These are phyloP conservation scores for Sandelia bainsii DNA, from an alignment of 2,797 vertebrate genomes.

Conservation along the genomic window DNA sequence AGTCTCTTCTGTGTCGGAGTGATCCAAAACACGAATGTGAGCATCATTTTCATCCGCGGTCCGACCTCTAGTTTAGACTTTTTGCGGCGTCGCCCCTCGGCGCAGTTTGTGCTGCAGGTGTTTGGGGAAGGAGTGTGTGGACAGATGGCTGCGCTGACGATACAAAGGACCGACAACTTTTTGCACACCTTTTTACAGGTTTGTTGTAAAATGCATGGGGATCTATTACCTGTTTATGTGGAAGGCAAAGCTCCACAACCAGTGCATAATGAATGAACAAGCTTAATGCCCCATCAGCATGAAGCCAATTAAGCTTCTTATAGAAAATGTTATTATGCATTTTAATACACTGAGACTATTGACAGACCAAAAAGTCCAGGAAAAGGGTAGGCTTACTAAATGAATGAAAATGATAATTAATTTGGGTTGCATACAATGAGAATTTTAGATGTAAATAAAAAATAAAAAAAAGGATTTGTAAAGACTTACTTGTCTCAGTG, in stretches of 20 bases:
- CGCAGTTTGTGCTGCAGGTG: constrained; percentile 78
- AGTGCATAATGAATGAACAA: too few species aligned
- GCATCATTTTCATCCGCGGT: constrained; percentile 25
- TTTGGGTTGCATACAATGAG: too few species aligned
- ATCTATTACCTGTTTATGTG: background rate
- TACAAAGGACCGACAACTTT: constrained; percentile 87
- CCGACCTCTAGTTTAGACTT: constrained; percentile 35
- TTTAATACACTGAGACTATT: too few species aligned
- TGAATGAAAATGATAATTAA: too few species aligned
- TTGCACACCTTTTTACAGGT: constrained; percentile 90
- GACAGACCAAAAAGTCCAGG: too few species aligned
- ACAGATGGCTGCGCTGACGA: constrained; percentile 88
- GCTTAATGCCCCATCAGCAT: too few species aligned
- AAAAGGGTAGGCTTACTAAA: too few species aligned
- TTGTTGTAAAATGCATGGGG: constrained; percentile 42
- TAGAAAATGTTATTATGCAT: too few species aligned
- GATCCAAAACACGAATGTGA: constrained; percentile 45
- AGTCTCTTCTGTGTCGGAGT: constrained; percentile 21
- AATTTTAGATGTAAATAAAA: background rate
- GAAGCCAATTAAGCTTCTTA: background rate
- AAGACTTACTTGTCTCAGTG: background rate
- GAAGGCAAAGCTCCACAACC: background rate
- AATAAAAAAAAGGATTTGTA: background rate
- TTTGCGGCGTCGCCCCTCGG: constrained; percentile 54
- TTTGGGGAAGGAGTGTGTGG: constrained; percentile 55